Evolutionary conservation across 2,797 vertebrate species (phyloP).

Genomic region (Poliocrania exsul): DNA sequence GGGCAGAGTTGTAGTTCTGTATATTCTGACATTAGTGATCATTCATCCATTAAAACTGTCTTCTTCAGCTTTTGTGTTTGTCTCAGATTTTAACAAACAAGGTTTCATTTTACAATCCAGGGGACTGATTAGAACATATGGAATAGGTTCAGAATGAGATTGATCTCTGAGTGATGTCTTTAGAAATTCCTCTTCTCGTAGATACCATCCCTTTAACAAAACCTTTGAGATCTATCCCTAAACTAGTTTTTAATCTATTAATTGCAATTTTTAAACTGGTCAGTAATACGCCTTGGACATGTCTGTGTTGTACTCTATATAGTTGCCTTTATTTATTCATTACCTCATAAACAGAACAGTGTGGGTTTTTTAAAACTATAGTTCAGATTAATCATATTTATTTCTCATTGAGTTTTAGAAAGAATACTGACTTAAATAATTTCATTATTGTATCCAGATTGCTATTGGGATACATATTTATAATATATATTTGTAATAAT

Average conservation of each 20-base stretch:
- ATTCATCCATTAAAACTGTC: background rate
- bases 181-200: background rate
- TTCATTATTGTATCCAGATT: background rate
- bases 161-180: background rate
- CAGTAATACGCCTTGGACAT: background rate
- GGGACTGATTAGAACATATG: background rate
- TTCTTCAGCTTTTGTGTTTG: background rate
- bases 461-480: background rate
- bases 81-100: background rate
- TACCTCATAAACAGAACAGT: background rate
- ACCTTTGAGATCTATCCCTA: background rate
- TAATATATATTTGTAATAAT: background rate
- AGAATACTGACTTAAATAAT: background rate
- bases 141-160: background rate
- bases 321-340: background rate
- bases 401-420: background rate
- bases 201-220: background rate
- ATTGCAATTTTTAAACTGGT: background rate
- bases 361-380: fast-evolving
- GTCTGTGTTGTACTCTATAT: background rate
- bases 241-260: background rate
- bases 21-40: background rate
- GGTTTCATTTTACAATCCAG: background rate
- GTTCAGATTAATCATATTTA: background rate
- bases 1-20: background rate